These are phyloP conservation scores for Euura saliciscinereae DNA, from an alignment of 1,140 invertebrate genomes.

Conservation along the genomic window DNA sequence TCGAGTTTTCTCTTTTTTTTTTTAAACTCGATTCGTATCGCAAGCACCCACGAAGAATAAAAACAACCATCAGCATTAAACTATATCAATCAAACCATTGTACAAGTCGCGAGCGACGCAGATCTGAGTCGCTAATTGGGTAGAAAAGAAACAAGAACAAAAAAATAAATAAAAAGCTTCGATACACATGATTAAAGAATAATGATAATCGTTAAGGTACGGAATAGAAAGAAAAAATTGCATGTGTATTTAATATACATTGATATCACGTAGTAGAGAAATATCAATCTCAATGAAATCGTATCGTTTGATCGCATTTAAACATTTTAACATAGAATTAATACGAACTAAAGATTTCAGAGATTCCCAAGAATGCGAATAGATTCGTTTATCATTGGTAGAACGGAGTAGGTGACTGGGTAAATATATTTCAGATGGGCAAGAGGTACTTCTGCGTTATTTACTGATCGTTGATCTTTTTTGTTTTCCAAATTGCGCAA, in stretches of 20 bases:
- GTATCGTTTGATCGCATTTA: neutral
- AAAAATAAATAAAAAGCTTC: neutral
- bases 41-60: neutral
- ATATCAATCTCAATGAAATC: neutral
- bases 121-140: neutral
- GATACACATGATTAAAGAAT: too few relatives aligned
- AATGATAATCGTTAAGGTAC: too few relatives aligned
- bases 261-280: neutral
- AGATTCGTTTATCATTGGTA: neutral
- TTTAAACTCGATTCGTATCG: neutral
- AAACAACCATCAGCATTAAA: neutral
- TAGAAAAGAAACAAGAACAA: neutral
- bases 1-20: neutral
- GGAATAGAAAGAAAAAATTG: neutral
- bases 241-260: neutral
- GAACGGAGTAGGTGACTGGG: too few relatives aligned
- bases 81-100: neutral
- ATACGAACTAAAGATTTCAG: neutral
- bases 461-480: neutral
- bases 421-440: neutral
- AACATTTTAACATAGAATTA: neutral
- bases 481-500: too few relatives aligned
- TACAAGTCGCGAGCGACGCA: neutral
- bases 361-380: neutral
- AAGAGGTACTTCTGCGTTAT: neutral